Conservation (phyloP, 2,888 invertebrate genomes). For the Eurytoma californica region DNA sequence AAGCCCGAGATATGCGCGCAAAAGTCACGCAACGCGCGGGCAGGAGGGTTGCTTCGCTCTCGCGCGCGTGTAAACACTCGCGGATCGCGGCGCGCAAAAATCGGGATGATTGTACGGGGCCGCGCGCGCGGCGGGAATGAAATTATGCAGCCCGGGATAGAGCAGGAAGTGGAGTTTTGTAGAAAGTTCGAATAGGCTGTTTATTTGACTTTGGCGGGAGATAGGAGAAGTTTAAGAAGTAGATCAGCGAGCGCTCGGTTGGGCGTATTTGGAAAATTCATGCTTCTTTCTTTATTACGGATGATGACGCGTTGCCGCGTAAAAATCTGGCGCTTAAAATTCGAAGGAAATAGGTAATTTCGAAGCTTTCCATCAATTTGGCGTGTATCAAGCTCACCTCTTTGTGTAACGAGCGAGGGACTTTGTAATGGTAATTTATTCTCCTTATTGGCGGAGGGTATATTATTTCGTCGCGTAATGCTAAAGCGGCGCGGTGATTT, state of each 20-base stretch:
- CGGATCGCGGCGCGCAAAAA: not conserved
- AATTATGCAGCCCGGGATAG: not conserved
- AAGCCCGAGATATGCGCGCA: slow-evolving; percentile 26
- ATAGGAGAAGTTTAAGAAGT: slow-evolving; percentile 14
- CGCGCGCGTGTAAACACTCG: not conserved
- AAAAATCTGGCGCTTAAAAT: not conserved
- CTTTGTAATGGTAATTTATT: too few species aligned
- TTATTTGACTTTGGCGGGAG: slow-evolving; percentile 1
- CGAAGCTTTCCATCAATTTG: too few species aligned
- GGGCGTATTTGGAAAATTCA: not conserved
- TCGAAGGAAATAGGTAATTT: too few species aligned
- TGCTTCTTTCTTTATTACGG: slow-evolving; percentile 16
- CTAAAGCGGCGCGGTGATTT: too few species aligned
- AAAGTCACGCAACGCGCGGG: slow-evolving; percentile 42
- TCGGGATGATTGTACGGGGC: not conserved
- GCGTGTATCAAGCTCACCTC: too few species aligned
- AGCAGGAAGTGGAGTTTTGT: slow-evolving; percentile 19
- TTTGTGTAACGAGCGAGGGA: too few species aligned
- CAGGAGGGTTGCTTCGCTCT: too few species aligned
- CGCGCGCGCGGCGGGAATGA: not conserved
- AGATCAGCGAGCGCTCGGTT: not conserved
- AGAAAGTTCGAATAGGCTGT: slow-evolving; percentile 11
- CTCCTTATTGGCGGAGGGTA: too few species aligned
- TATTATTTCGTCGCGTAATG: too few species aligned
- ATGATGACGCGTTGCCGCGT: not conserved